Evolutionary conservation across 2,113 vertebrate species (phyloP), one percentile per base, ranked within the genome.

Genomic region (Syngnathus typhle): DNA sequence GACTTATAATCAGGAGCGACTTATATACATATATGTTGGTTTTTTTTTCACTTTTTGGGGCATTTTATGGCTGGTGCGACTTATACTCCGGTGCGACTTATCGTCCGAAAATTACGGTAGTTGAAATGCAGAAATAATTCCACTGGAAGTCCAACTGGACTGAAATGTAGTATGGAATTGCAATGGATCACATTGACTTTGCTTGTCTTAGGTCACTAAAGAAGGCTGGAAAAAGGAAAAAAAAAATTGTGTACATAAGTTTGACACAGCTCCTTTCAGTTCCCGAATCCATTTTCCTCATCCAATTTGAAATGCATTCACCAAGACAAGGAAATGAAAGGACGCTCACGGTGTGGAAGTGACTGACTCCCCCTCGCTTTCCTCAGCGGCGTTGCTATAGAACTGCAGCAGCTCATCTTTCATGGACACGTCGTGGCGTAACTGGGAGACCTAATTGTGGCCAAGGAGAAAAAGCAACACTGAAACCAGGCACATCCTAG

Each of bases 391-490:
- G 0, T 88, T 96, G 71, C 94, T 96, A 52, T 98, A 99, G 84
- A 98, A 98, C 88, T 99, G 97, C 4, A 99, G 92, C 69, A 99
- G 89, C 51, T 99, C 97, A 88, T 99, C 96, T 75, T 99, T 99
- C 95, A 99, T 96, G 67, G 94, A 95, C 41, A 99, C 88, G 71
- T 98, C 95, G 68, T 99, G 97, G 43, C 96, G 93, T 75, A 99
- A 72, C 88, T 99, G 97, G 73, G 95, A 98, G 12, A 96, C 96
- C 97, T 99, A 7, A 0, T 39, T 10, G 44, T 52, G 39, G 9
- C n/a, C 12, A 54, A n/a, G 32, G 32, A 7, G 19, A 16, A 46
- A 2, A 41, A 41, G 0, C 2, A 13, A 18, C 44, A 47, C 44
- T 6, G 41, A 37, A 7, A 62, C 8, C 18, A 1, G 18, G 12